Percentiles rank a stretch among this genome's conserved stretches.
Evolutionary conservation across 2,888 invertebrate genomes (phyloP).

Genomic region (Pseudococcus longispinus): DNA sequence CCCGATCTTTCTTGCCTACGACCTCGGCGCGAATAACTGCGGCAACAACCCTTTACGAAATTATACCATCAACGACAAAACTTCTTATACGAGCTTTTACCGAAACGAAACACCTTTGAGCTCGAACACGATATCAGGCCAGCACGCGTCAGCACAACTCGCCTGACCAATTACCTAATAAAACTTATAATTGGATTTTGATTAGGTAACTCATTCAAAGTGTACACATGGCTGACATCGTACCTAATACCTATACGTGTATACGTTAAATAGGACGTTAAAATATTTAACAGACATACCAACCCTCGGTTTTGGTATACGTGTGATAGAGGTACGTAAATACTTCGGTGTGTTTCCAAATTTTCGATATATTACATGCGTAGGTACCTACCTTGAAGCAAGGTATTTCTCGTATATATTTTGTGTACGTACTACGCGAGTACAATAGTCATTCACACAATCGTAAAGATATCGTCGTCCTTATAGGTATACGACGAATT

Average conservation of each 20-base stretch:
- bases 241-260: background rate
- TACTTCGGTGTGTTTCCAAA: background rate
- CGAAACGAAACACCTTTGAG: background rate
- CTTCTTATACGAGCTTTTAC: background rate
- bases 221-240: background rate
- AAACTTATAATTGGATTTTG: background rate
- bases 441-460: background rate
- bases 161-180: slow-evolving; percentile 1
- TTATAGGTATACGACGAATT: background rate
- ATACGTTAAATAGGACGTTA: background rate
- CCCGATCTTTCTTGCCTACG: too few species aligned
- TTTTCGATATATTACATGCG: background rate
- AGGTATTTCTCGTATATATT: background rate
- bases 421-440: background rate
- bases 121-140: background rate
- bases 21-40: too few species aligned
- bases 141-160: background rate
- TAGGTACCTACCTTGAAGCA: background rate
- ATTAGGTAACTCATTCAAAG: background rate
- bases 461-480: background rate
- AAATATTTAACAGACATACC: background rate
- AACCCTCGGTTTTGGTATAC: background rate
- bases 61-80: background rate
- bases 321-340: background rate
- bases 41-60: background rate